Base-by-base conservation (phyloP, 2,888 invertebrate species). In the Andrena haemorrhoa region DNA sequence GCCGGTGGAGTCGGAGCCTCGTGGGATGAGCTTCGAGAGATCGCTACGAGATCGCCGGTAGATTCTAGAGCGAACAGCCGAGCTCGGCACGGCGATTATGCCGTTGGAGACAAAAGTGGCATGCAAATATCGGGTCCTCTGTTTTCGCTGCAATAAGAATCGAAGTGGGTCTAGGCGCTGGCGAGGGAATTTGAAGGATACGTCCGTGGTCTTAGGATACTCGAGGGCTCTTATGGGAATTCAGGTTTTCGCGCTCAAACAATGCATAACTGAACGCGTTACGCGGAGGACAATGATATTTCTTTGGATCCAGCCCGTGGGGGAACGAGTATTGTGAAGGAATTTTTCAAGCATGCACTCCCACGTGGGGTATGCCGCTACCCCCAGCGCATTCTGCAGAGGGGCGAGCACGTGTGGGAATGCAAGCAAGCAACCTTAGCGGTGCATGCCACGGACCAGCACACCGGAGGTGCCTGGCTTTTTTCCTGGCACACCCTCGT, bases 341-440 rank as follows among this genome's bases (percentile, higher is more conserved):
- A 75, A 88, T 82, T 84, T 85, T 86, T 85, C 82, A 86, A 86
- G 82, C 83, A 80, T 79, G 73, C 83, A 87, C 88, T 88, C 88
- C 88, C 86, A 88, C 88, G 87, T 88, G 86, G 86, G 82, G 79
- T 82, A 79, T 70, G 79, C 72, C 71, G 75, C 81, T 72, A 79
- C 83, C 83, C 83, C 84, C 75, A 66, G 78, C 76, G 75, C 82
- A 76, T 72, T 74, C 79, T 61, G 33, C 61, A 61, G 70, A 82
- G 78, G 86, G 85, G 81, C 80, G 81, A 84, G 80, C 82, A 65
- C 75, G 84, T 88, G 87, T 88, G 85, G 83, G 83, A 86, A 85
- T 87, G 84, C 79, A 74, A 65, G 84, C 75, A 79, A 75, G 82
- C 78, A 35, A 77, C 83, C 64, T 35, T 41, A 71, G 41, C 70